These are phyloP conservation scores for Scaptodrosophila latifasciaeformis DNA, from an alignment of 2,888 invertebrate genomes.

Conservation along the genomic window DNA sequence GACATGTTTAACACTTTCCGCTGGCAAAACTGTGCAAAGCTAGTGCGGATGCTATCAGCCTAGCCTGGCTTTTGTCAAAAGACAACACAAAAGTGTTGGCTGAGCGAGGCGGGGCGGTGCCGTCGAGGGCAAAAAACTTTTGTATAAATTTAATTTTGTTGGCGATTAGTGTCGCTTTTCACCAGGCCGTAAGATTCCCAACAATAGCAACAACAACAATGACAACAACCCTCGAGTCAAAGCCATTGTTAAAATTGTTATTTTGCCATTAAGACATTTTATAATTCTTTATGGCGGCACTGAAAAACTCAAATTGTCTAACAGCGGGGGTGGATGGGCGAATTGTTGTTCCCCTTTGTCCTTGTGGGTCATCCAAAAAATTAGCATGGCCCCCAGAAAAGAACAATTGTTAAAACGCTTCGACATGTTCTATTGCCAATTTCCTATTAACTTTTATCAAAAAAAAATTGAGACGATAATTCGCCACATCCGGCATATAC, in stretches of 20 bases:
- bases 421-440: not conserved
- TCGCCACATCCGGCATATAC: conserved; percentile 57
- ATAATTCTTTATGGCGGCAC: conserved; percentile 59
- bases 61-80: conserved; percentile 57
- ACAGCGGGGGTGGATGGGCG: conserved; percentile 17
- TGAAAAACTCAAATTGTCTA: conserved; percentile 38
- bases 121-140: conserved; percentile 29
- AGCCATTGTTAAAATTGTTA: conserved; percentile 63
- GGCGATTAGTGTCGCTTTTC: conserved; percentile 68
- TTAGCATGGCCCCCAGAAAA: too few species aligned
- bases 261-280: conserved; percentile 66
- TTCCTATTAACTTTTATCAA: conserved; percentile 38
- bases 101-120: not conserved
- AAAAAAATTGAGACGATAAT: conserved; percentile 45
- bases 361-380: conserved; percentile 18
- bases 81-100: conserved; percentile 19
- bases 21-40: conserved; percentile 41
- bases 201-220: too few species aligned
- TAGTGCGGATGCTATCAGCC: conserved; percentile 19
- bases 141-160: conserved; percentile 70
- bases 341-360: not conserved
- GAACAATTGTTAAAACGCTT: too few species aligned
- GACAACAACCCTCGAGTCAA: conserved; percentile 2
- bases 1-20: conserved; percentile 71
- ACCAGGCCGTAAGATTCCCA: conserved; percentile 9